Conservation (phyloP, 2,888 invertebrate species). For the Proisotoma minuta region DNA sequence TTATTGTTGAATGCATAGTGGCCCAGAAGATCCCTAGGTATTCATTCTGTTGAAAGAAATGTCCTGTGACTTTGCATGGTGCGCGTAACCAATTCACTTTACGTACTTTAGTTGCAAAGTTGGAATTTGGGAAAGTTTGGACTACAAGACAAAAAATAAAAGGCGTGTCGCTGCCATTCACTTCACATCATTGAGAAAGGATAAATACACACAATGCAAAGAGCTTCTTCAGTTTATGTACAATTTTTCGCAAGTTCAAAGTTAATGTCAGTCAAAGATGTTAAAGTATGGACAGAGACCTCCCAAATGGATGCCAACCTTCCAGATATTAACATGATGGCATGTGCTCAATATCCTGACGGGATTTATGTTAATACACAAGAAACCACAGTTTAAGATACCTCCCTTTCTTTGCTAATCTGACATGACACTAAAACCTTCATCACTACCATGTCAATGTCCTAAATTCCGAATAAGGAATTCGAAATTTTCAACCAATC, state of each 20-base stretch:
- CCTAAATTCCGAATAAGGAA: background rate
- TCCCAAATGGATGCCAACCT: constrained; percentile 38
- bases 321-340: constrained; percentile 32
- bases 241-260: constrained; percentile 33
- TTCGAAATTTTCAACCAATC: too few relatives aligned
- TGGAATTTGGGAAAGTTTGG: background rate
- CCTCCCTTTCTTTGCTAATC: background rate
- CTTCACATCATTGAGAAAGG: constrained; percentile 14
- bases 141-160: constrained; percentile 25
- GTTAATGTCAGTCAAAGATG: constrained; percentile 24
- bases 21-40: too few relatives aligned
- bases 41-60: too few relatives aligned
- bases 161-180: constrained; percentile 36
- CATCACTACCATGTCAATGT: too few relatives aligned
- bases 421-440: background rate
- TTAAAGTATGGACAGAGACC: constrained; percentile 28
- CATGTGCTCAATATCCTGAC: constrained; percentile 32
- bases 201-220: background rate
- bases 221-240: background rate
- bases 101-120: too few relatives aligned
- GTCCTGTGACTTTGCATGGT: too few relatives aligned
- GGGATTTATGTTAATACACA: constrained; percentile 15
- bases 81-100: too few relatives aligned
- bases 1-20: constrained; percentile 7
- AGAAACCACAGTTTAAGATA: background rate